These are phyloP conservation scores for Polia nebulosa DNA, from an alignment of 2,888 invertebrate genomes.

Conservation along the genomic window DNA sequence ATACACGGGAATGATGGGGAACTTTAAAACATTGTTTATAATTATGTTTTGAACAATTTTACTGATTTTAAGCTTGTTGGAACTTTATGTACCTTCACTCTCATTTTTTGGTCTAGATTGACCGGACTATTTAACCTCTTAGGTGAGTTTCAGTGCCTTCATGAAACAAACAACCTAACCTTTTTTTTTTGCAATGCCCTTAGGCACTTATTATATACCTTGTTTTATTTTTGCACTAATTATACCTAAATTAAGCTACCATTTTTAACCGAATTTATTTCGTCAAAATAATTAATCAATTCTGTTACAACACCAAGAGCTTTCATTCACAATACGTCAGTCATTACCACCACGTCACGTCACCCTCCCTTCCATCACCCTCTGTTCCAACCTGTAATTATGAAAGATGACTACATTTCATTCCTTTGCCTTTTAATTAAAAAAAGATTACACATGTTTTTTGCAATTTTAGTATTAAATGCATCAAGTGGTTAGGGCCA, in stretches of 20 bases:
- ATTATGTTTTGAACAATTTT: no score
- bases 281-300: conserved; percentile 28
- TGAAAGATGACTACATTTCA: conserved; percentile 76
- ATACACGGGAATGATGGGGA: no score
- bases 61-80: no score
- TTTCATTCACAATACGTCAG: conserved; percentile 53
- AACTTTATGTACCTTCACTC: no score
- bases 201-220: no score
- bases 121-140: no score
- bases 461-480: conserved; percentile 67
- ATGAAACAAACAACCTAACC: no score
- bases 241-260: background rate
- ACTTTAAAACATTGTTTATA: no score
- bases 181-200: no score
- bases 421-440: conserved; percentile 74
- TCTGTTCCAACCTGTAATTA: conserved; percentile 67
- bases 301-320: conserved; percentile 32
- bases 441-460: conserved; percentile 75
- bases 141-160: no score
- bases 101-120: no score
- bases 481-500: conserved; percentile 59
- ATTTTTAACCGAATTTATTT: conserved; percentile 10
- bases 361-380: conserved; percentile 16
- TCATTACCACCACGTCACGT: conserved; percentile 38
- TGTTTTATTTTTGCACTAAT: no score